Evolutionary conservation across 2,888 invertebrate genomes (phyloP), one percentile per base, ranked within the genome.

Genomic region (Plagodis pulveraria): DNA sequence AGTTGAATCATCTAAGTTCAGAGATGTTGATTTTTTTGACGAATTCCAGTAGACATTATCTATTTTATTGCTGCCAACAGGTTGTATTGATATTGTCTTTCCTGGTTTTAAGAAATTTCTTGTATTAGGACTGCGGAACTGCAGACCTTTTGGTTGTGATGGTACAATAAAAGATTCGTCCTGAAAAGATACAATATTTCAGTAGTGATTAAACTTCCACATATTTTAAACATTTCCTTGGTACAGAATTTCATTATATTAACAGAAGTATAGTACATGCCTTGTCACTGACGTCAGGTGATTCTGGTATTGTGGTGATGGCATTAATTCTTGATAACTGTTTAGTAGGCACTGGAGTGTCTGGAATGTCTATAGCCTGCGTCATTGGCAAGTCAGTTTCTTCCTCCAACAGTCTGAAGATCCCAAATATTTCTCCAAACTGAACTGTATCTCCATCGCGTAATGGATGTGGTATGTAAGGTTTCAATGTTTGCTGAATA

Each of bases 281-380:
- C 76, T 73, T 83, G 61, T 91, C 90, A 70, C 91, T 91, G 52
- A 87, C 80, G 74, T 92, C 91, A 2, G 91, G 91, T 5, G 91
- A 91, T 63, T 91, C 91, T 0, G 91, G 91, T 62, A 91, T 74
- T 9, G 79, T 77, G 5, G 82, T 87, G 0, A 67, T 72, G 2
- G 78, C 74, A 56, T 77, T 75, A 9, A 84, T 40, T 63, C 78
- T 83, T 0, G 84, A 78, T 5, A 78, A 54, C 65, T 75, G 73
- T 54, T 70, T 77, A 2, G 62, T 69, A 1, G 69, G 58, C 0
- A 82, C 57, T 1, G 90, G 91, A 2, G 90, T 91, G 11, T 88
- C 89, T 0, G 89, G 89, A 8, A 91, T 74, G 12, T 87, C 83
- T 6, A 89, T 63, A 5, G 84, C 89, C 69, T 92, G 91, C 0